Evolutionary conservation across 2,888 invertebrate genomes (phyloP), one percentile per base, ranked within the genome.

Genomic region (Diabrotica balteata): DNA sequence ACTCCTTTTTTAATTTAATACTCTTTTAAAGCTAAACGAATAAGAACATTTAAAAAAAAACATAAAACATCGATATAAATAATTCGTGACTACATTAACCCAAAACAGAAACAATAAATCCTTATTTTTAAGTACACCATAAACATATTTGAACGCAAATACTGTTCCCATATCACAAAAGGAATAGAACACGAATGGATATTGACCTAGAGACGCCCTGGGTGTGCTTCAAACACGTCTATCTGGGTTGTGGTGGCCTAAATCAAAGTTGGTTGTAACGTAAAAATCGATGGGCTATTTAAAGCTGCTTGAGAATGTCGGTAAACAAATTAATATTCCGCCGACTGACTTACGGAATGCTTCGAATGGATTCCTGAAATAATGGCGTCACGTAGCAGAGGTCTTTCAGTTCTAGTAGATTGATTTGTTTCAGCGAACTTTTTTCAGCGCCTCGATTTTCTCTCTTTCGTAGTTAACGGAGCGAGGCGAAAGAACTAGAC

Each of bases 241-340:
- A 60, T 51, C 44, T 60, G 44, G n/a, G 44, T 51, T 44, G 22
- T 42, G 42, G 22, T 52, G 61, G 45, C 53, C 53, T 61, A 61
- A 61, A 61, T 61, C 46, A 53, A 61, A 61, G 46, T 61, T n/a
- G 45, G 46, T 61, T n/a, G 45, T 42, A 53, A 61, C 61, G 8
- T 17, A 63, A 63, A 63, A 63, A 63, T 63, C 63, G 57, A 63
- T 63, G 49, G 50, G 50, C 63, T 50, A 57, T 63, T 55, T 63
- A 63, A 55, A 63, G 61, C 61, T 45, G 53, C 44, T 61, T 46
- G 53, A 54, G 53, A 53, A 63, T 47, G 49, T 54, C 54, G 22
- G 49, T 43, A 57, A 63, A 57, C 55, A 63, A 63, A 63, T 63
- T 63, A 63, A 63, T 63, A 63, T 55, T 63, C 57, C 9, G 10